phyloP scores from a whole-genome alignment of 1,140 invertebrate genomes.

The Hyphantria cunea region DNA sequence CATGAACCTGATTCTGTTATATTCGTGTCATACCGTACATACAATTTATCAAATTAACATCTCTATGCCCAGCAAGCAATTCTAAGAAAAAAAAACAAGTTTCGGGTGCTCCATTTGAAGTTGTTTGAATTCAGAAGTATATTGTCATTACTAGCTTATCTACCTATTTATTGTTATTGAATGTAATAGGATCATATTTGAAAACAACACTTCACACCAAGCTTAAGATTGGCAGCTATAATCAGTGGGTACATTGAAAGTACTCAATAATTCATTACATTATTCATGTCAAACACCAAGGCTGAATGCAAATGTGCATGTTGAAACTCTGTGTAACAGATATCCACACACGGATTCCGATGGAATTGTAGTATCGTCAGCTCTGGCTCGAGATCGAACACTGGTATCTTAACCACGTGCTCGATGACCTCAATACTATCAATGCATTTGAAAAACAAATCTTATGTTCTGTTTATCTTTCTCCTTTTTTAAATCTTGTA shows the following conservation, averaged over 20 bases:
- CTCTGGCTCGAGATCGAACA: neutral
- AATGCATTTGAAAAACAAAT: slow-evolving; percentile 35
- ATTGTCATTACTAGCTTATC: no score
- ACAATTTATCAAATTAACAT: slow-evolving; percentile 23
- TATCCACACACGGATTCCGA: slow-evolving; percentile 9
- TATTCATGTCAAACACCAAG: slow-evolving; percentile 53
- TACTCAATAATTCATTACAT: slow-evolving; percentile 42
- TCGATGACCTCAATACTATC: slow-evolving; percentile 29
- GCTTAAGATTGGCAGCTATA: no score
- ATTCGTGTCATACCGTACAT: slow-evolving; percentile 28
- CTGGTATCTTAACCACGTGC: slow-evolving; percentile 22
- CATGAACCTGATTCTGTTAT: slow-evolving; percentile 4
- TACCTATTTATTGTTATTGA: no score
- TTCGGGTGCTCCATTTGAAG: neutral
- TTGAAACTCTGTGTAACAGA: slow-evolving; percentile 26
- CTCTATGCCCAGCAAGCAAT: slow-evolving; percentile 8
- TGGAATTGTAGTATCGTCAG: slow-evolving; percentile 9
- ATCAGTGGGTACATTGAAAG: slow-evolving; percentile 38
- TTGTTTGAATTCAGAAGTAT: no score
- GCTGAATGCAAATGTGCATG: slow-evolving; percentile 51
- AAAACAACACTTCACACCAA: no score
- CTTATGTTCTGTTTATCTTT: slow-evolving; percentile 47
- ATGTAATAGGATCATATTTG: no score
- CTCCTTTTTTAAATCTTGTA: no score
- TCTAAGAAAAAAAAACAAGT: slow-evolving; percentile 18